These are phyloP conservation scores for Xestia sexstrigata DNA, from an alignment of 2,888 invertebrate genomes.

Conservation along the genomic window DNA sequence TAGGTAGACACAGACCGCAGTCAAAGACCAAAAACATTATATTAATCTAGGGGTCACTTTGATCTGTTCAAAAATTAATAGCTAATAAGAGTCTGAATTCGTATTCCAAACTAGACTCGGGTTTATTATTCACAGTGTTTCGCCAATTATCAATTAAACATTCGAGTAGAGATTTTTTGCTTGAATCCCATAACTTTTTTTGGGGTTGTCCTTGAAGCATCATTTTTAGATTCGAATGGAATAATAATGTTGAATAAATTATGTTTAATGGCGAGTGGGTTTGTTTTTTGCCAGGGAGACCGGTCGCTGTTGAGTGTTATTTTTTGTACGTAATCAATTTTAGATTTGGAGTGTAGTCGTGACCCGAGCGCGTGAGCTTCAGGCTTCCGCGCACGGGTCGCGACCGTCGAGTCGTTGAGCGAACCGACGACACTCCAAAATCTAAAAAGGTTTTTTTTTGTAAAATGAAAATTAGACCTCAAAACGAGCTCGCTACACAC, in stretches of 20 bases:
- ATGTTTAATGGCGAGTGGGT: constrained; percentile 81
- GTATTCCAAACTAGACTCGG: constrained; percentile 48
- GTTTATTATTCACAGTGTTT: constrained; percentile 69
- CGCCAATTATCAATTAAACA: constrained; percentile 75
- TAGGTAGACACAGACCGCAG: too few species aligned
- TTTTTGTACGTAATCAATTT: constrained; percentile 86
- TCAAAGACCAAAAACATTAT: background rate
- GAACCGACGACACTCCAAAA: constrained; percentile 53
- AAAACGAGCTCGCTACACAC: background rate
- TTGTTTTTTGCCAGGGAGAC: constrained; percentile 76
- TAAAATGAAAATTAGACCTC: background rate
- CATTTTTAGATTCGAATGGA: constrained; percentile 77
- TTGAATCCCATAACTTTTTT: constrained; percentile 64
- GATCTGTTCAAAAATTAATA: too few species aligned
- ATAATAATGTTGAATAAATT: constrained; percentile 86
- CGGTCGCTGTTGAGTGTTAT: constrained; percentile 73
- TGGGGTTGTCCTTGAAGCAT: constrained; percentile 71
- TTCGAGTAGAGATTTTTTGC: constrained; percentile 68
- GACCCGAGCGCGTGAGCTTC: constrained; percentile 81
- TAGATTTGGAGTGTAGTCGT: constrained; percentile 87
- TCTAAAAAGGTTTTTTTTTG: constrained; percentile 20
- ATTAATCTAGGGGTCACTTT: too few species aligned
- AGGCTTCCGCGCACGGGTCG: constrained; percentile 80
- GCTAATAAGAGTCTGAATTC: constrained; percentile 21
- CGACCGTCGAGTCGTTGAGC: background rate